Evolutionary conservation across 2,888 invertebrate species (phyloP).

Genomic region (Ectemnius cavifrons): DNA sequence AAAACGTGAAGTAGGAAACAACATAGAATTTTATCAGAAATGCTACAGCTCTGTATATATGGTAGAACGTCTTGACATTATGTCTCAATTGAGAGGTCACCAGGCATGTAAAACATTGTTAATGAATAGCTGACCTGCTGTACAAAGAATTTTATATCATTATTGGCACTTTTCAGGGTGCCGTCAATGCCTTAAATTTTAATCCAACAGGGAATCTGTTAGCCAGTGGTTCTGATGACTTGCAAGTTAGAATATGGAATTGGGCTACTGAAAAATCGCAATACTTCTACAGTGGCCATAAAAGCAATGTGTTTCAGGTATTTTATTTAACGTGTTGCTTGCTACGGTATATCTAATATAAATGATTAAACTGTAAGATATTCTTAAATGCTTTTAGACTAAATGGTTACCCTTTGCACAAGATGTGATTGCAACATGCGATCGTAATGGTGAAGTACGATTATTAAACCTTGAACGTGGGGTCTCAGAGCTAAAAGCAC

Average conservation of each 20-base stretch:
- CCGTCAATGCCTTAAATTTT: conserved; percentile 95
- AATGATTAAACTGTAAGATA: too few relatives aligned
- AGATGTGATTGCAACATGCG: conserved; percentile 91
- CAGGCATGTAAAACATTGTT: conserved; percentile 66
- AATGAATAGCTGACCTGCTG: background rate
- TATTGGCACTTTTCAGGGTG: conserved; percentile 80
- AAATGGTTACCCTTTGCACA: conserved; percentile 92
- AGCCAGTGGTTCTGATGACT: conserved; percentile 95
- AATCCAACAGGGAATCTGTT: conserved; percentile 87
- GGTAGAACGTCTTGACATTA: conserved; percentile 89
- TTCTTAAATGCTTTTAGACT: conserved; percentile 75
- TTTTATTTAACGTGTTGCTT: background rate
- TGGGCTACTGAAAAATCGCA: conserved; percentile 87
- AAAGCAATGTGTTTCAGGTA: conserved; percentile 93
- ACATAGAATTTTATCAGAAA: conserved; percentile 83
- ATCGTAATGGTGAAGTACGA: conserved; percentile 92
- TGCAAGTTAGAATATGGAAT: conserved; percentile 92
- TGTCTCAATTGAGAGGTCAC: conserved; percentile 88
- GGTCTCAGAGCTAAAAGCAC: conserved; percentile 81
- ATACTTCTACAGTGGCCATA: conserved; percentile 89
- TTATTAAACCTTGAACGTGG: conserved; percentile 80
- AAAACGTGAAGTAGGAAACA: conserved; percentile 83
- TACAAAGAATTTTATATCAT: background rate
- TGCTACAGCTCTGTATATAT: conserved; percentile 91
- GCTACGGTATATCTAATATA: too few relatives aligned